These are phyloP conservation scores for Nannoperca obscura DNA, from an alignment of 2,797 vertebrate species.

Conservation along the genomic window DNA sequence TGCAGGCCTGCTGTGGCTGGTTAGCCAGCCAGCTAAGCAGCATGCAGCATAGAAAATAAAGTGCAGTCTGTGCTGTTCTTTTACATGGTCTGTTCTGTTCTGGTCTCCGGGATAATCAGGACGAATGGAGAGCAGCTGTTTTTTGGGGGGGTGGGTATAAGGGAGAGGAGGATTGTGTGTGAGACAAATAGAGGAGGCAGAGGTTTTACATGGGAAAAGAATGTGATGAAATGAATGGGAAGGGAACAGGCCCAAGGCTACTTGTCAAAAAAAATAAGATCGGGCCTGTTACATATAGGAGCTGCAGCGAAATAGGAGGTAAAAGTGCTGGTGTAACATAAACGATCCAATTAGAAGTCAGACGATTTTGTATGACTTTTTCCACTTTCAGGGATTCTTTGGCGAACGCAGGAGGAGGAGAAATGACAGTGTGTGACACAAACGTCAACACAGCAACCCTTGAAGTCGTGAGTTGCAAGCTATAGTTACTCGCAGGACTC, in stretches of 20 bases:
- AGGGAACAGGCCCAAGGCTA: slow-evolving; percentile 70
- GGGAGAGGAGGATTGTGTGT: slow-evolving; percentile 23
- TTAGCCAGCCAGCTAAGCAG: slow-evolving; percentile 71
- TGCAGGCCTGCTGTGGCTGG: slow-evolving; percentile 79
- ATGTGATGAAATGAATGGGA: slow-evolving; percentile 70
- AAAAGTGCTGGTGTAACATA: slow-evolving; percentile 37
- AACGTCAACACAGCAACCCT: slow-evolving; percentile 33
- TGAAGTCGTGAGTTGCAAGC: slow-evolving; percentile 36
- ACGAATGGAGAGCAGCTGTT: slow-evolving; percentile 81
- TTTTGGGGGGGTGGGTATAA: slow-evolving; percentile 28
- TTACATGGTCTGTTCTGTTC: slow-evolving; percentile 68
- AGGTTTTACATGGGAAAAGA: slow-evolving; percentile 66
- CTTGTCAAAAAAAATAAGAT: slow-evolving; percentile 9
- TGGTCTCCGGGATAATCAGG: slow-evolving; percentile 73
- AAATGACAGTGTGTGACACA: slow-evolving; percentile 10
- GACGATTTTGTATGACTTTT: slow-evolving; percentile 2
- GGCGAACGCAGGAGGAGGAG: neutral
- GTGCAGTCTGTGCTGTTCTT: slow-evolving; percentile 65
- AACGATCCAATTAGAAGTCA: slow-evolving; percentile 2
- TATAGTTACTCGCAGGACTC: slow-evolving; percentile 29
- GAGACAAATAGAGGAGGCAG: slow-evolving; percentile 44
- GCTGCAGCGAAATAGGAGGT: slow-evolving; percentile 13
- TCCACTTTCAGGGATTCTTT: slow-evolving; percentile 12
- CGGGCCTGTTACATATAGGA: slow-evolving; percentile 1
- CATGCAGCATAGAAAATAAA: slow-evolving; percentile 69